These are phyloP conservation scores for Drosophila nr. fundita DNA, from an alignment of 2,888 invertebrate genomes.

Conservation along the genomic window DNA sequence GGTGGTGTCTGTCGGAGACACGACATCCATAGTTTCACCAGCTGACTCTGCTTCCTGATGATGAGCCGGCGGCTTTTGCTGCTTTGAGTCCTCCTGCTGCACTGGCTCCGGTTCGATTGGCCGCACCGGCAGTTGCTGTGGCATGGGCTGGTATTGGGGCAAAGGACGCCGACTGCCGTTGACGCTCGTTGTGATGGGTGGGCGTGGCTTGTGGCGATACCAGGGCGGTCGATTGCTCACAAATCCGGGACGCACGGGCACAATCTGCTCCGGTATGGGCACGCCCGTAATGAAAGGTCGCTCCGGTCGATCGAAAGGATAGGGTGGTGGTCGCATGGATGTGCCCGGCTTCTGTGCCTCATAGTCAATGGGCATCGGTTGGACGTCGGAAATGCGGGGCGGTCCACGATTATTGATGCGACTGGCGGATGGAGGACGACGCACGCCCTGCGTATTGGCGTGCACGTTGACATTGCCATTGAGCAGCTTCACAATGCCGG, in stretches of 20 bases:
- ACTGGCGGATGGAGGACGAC: conserved; percentile 90
- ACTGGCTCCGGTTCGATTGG: conserved; percentile 21
- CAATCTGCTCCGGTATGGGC: conserved; percentile 90
- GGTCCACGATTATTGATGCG: conserved; percentile 96
- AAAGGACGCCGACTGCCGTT: conserved; percentile 86
- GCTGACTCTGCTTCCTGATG: conserved; percentile 14
- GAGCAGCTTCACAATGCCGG: conserved; percentile 93
- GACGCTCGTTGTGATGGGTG: conserved; percentile 82
- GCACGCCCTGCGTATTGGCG: conserved; percentile 89
- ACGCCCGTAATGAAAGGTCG: conserved; percentile 89
- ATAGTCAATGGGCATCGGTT: conserved; percentile 88
- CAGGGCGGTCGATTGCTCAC: conserved; percentile 88
- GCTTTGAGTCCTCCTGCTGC: conserved; percentile 22
- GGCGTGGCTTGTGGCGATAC: conserved; percentile 88
- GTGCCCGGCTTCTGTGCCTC: conserved; percentile 83
- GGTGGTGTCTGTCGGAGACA: conserved; percentile 75
- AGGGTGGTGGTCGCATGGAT: conserved; percentile 85
- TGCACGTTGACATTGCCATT: conserved; percentile 95
- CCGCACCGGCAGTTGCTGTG: conserved; percentile 80
- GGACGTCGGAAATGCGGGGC: conserved; percentile 92
- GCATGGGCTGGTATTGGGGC: conserved; percentile 88
- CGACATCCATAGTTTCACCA: conserved; percentile 38
- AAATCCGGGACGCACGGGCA: conserved; percentile 88
- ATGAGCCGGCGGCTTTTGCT: conserved; percentile 8
- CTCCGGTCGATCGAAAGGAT: conserved; percentile 90